These are phyloP conservation scores for Pecten maximus DNA, from an alignment of 2,888 invertebrate genomes.

Conservation along the genomic window DNA sequence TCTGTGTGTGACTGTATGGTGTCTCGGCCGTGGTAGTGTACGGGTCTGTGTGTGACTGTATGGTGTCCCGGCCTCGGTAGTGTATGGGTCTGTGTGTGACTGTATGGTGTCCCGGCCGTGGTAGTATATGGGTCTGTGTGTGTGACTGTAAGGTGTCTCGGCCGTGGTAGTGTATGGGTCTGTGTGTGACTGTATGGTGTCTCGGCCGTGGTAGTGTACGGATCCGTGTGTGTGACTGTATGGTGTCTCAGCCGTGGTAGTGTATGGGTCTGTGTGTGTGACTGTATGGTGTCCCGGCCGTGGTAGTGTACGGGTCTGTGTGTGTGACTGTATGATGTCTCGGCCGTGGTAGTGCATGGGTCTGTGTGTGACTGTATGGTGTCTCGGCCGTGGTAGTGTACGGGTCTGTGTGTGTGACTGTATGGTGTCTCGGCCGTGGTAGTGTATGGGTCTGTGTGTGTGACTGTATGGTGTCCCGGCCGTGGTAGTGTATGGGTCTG, in stretches of 20 bases:
- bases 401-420: background rate
- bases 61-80: background rate
- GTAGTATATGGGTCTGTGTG: background rate
- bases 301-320: background rate
- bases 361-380: background rate
- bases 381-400: background rate
- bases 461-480: too few relatives aligned
- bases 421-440: background rate
- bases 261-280: background rate
- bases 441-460: background rate
- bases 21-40: too few relatives aligned
- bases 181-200: too few relatives aligned
- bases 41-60: background rate
- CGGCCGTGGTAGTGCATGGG: background rate
- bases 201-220: too few relatives aligned
- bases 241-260: background rate
- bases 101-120: background rate
- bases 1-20: too few relatives aligned
- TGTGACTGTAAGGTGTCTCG: too few relatives aligned
- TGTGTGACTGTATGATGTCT: background rate
- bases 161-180: too few relatives aligned
- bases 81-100: background rate
- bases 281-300: background rate
- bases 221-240: background rate
- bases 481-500: too few relatives aligned